phyloP scores from a whole-genome alignment of 2,797 vertebrate genomes.

The Chromis chromis region DNA sequence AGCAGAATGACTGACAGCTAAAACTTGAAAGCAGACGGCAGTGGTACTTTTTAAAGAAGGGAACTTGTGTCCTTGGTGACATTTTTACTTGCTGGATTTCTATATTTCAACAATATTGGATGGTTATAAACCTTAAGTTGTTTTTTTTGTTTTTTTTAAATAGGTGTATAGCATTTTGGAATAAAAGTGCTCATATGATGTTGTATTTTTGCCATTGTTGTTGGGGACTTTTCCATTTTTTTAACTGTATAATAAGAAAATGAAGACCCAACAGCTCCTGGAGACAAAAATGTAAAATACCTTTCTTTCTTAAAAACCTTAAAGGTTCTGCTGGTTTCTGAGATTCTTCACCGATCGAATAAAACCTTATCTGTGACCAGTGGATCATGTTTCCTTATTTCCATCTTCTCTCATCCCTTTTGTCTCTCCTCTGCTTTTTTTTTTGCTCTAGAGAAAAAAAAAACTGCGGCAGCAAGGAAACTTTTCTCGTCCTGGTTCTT shows the following conservation, averaged over 20 bases:
- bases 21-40: conserved; percentile 30
- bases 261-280: conserved; percentile 27
- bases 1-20: conserved; percentile 49
- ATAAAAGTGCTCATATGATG: conserved; percentile 61
- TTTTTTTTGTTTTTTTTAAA: conserved; percentile 18
- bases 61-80: conserved; percentile 41
- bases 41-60: conserved; percentile 20
- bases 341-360: conserved; percentile 76
- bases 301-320: conserved; percentile 59
- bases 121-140: conserved; percentile 7
- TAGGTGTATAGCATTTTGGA: conserved; percentile 52
- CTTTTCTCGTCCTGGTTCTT: conserved; percentile 33
- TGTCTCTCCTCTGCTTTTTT: conserved; percentile 2
- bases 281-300: conserved; percentile 63
- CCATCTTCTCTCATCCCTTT: conserved; percentile 24
- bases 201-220: conserved; percentile 63
- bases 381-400: conserved; percentile 52
- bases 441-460: conserved; percentile 18
- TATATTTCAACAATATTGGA: conserved; percentile 20
- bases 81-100: conserved; percentile 41
- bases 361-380: conserved; percentile 74
- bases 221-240: conserved; percentile 47
- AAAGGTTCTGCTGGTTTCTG: conserved; percentile 58
- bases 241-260: conserved; percentile 45
- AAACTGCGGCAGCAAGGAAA: conserved; percentile 37